These are phyloP conservation scores for Pristionchus japonicus DNA, from an alignment of 2,888 invertebrate species.

Conservation along the genomic window DNA sequence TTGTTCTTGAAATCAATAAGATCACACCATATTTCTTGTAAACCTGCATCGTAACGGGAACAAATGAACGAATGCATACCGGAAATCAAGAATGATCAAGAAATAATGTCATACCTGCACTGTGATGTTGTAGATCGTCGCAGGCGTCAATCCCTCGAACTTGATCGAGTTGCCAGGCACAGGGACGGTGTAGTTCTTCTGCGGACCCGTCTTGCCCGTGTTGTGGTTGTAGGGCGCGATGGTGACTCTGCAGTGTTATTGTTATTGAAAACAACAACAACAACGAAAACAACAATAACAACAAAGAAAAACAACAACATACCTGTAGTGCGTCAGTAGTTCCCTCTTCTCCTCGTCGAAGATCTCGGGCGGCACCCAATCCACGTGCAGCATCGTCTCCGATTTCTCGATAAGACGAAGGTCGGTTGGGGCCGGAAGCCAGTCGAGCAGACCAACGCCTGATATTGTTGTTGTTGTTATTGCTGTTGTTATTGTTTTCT, in stretches of 20 bases:
- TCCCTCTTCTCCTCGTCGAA: conserved; percentile 71
- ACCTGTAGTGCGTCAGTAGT: conserved; percentile 73
- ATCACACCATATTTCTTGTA: too few relatives aligned
- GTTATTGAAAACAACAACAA: conserved; percentile 1
- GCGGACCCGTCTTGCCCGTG: conserved; percentile 64
- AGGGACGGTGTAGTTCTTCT: conserved; percentile 73
- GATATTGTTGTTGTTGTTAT: too few relatives aligned
- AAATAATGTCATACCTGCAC: conserved; percentile 58
- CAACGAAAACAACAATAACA: too few relatives aligned
- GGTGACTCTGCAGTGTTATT: conserved; percentile 61
- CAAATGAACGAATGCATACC: background rate
- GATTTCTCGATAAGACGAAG: conserved; percentile 74
- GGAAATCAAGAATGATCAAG: background rate
- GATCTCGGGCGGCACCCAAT: conserved; percentile 74
- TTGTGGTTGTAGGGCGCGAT: conserved; percentile 72
- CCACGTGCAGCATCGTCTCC: conserved; percentile 74
- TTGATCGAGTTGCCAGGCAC: conserved; percentile 71
- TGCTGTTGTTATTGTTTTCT: background rate
- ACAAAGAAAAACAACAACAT: too few relatives aligned
- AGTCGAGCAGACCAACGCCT: conserved; percentile 66
- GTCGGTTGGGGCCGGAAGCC: conserved; percentile 74
- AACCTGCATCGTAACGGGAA: too few relatives aligned
- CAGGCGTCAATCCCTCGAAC: conserved; percentile 71
- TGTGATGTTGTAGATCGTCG: conserved; percentile 75
- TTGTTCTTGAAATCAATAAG: too few relatives aligned